These are phyloP conservation scores for Drosophila quinaria DNA, from an alignment of 2,888 invertebrate genomes.

Conservation along the genomic window DNA sequence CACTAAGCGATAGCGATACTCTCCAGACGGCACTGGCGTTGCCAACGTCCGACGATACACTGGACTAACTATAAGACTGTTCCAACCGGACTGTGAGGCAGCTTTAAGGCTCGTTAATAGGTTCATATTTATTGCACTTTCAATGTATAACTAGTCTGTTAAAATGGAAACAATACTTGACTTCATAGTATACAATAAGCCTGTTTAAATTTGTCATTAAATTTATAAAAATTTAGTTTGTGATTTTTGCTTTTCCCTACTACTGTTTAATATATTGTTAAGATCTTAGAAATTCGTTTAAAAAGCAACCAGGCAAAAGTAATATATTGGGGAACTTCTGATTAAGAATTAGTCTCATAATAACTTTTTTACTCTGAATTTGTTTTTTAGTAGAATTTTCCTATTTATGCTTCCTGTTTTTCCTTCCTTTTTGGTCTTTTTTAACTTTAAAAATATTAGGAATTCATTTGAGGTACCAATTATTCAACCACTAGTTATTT, in stretches of 20 bases:
- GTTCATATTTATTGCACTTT: constrained; percentile 40
- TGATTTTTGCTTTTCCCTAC: too few species aligned
- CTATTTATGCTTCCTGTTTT: too few species aligned
- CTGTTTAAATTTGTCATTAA: constrained; percentile 22
- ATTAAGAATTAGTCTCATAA: too few species aligned
- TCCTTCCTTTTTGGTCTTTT: too few species aligned
- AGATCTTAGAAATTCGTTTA: too few species aligned
- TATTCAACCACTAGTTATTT: not conserved
- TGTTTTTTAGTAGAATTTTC: too few species aligned
- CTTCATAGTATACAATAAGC: constrained; percentile 1
- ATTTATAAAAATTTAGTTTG: not conserved
- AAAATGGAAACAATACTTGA: not conserved
- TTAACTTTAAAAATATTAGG: too few species aligned
- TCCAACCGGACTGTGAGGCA: not conserved
- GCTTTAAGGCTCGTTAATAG: constrained; percentile 23
- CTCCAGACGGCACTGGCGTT: constrained; percentile 69
- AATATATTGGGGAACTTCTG: too few species aligned
- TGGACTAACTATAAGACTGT: constrained; percentile 47
- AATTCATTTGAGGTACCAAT: too few species aligned
- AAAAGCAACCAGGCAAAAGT: too few species aligned
- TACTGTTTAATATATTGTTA: too few species aligned
- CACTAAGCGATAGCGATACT: constrained; percentile 71
- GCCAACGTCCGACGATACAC: constrained; percentile 69
- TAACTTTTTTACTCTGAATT: not conserved
- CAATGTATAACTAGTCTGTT: constrained; percentile 25